Evolutionary conservation across 53 echinoderm and acorn worm genomes (phyloP), one percentile per base, ranked within the genome.

Genomic region (Holothuria leucospilota): DNA sequence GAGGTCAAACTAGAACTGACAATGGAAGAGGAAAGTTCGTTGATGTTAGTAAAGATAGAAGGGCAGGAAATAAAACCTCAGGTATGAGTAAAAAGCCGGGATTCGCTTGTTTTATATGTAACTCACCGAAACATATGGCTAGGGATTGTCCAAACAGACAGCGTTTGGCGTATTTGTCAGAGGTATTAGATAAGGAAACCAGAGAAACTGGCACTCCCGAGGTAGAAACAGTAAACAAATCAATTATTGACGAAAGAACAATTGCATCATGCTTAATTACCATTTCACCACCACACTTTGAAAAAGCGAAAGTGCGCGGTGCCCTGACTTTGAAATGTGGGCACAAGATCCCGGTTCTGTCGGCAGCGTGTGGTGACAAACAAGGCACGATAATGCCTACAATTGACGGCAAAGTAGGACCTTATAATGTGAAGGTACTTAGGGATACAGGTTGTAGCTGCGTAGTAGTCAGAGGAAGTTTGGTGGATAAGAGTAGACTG

Each of bases 391-490:
- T 25, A 29, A 85, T 89, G 85, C 89, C 85, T 58, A 74, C 82
- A 0, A 11, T 23, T 53, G 30, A 85, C n/a, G 80, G 89, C 10
- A 6, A 13, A 8, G 58, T 89, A 13, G 77, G 83, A 14, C 56
- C 49, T n/a, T 41, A 29, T 23, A 13, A 20, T 14, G 89, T 89
- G 2, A 58, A 13, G 39, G 85, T 75, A 18, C 51, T 89, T n/a
- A 62, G 89, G 2, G 85, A 89, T 49, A 84, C 41, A 40, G 89
- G 89, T 13, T 88, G 89, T 59, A 82, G 89, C 42, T 34, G 77
- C 11, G 83, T 72, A 16, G 89, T 82, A 14, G 66, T 88, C 13
- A 59, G 63, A 27, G n/a, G 52, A 23, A 58, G 70, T 12, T 62
- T 82, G 18, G 84, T 88, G 18, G 11, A 60, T n/a, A 40, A 40